phyloP scores from a whole-genome alignment of 2,113 vertebrate genomes.

The Nettapus auritus region DNA sequence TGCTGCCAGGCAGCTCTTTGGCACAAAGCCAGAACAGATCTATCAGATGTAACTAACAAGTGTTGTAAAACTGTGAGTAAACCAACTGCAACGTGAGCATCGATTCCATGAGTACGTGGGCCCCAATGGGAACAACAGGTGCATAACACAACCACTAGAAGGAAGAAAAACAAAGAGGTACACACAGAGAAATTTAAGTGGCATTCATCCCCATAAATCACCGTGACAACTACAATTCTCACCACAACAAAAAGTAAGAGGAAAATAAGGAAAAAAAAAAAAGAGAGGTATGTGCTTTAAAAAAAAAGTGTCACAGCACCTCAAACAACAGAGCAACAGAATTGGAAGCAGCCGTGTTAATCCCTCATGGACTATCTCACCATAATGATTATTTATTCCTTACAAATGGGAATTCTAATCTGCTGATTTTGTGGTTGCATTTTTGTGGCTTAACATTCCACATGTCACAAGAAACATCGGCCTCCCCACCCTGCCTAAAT shows the following conservation, averaged over 20 bases:
- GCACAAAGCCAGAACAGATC: constrained; percentile 31
- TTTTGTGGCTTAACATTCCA: constrained; percentile 72
- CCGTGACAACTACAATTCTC: neutral
- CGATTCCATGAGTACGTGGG: neutral
- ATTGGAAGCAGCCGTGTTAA: constrained; percentile 61
- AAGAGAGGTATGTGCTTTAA: neutral
- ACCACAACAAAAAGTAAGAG: neutral
- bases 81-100: neutral
- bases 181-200: neutral
- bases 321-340: constrained; percentile 24
- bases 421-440: constrained; percentile 70
- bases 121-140: constrained; percentile 45
- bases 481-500: constrained; percentile 53
- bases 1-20: constrained; percentile 27
- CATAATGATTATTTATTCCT: constrained; percentile 70
- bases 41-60: constrained; percentile 29
- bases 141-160: constrained; percentile 24
- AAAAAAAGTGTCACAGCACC: neutral
- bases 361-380: constrained; percentile 40
- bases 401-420: constrained; percentile 72
- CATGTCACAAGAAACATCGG: constrained; percentile 61
- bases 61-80: constrained; percentile 25
- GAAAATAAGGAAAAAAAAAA: neutral
- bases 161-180: constrained; percentile 39
- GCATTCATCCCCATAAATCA: constrained; percentile 43